Conservation (phyloP, 2,113 vertebrate genomes). For the Sphyrna mokarran region DNA sequence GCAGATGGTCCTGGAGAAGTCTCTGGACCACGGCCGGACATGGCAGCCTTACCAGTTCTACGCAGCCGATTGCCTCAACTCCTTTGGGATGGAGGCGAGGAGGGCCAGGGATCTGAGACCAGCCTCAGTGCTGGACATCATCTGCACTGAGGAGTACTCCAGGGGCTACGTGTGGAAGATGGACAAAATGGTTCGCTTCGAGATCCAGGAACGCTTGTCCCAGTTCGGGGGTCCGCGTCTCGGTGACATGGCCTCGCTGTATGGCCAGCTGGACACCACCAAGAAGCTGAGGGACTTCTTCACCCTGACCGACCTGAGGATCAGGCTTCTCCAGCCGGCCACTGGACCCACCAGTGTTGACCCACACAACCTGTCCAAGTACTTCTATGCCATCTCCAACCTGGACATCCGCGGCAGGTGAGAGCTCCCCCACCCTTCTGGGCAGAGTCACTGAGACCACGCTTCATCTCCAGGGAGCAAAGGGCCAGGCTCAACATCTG, state of each 20-base stretch:
- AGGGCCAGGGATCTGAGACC: conserved; percentile 87
- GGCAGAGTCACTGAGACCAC: not conserved
- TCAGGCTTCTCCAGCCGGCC: conserved; percentile 84
- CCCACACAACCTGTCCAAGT: not conserved
- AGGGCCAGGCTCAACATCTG: not conserved
- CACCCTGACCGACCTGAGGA: conserved; percentile 90
- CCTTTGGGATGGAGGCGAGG: conserved; percentile 97
- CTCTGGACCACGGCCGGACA: conserved; percentile 85
- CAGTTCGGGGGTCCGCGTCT: conserved; percentile 91
- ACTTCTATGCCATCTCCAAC: not conserved
- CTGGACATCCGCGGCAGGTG: not conserved
- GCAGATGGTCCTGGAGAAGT: conserved; percentile 97
- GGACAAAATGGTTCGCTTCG: conserved; percentile 94
- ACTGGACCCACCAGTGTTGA: conserved; percentile 85
- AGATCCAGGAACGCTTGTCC: conserved; percentile 96
- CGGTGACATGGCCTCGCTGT: conserved; percentile 96
- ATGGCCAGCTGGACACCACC: conserved; percentile 94
- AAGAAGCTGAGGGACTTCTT: conserved; percentile 98
- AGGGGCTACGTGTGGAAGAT: conserved; percentile 87
- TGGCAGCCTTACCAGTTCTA: conserved; percentile 83
- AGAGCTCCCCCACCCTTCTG: not conserved
- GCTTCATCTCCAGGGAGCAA: not conserved
- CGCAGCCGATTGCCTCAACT: conserved; percentile 70
- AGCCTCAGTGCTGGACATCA: conserved; percentile 89
- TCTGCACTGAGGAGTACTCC: conserved; percentile 98